These are phyloP conservation scores for Rhegmatorhina hoffmannsi DNA, from an alignment of 2,113 vertebrate species.

Conservation along the genomic window DNA sequence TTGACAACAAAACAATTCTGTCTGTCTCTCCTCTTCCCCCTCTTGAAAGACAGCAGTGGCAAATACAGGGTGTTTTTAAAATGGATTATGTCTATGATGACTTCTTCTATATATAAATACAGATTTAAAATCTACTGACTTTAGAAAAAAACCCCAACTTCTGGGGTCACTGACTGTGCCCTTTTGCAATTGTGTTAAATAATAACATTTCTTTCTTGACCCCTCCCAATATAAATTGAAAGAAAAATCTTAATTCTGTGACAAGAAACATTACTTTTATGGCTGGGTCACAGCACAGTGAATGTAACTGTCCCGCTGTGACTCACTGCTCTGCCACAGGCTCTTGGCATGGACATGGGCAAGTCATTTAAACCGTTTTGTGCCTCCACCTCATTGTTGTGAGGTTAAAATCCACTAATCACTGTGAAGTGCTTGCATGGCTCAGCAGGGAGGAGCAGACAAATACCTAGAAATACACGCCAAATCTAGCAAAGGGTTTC, in stretches of 20 bases:
- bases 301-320: constrained; percentile 2
- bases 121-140: constrained; percentile 18
- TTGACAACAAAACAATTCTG: constrained; percentile 78
- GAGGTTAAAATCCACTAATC: constrained; percentile 36
- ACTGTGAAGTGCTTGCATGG: background rate
- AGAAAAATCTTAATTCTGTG: background rate
- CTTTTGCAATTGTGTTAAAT: constrained; percentile 27
- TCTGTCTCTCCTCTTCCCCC: constrained; percentile 44
- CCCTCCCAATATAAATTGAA: background rate
- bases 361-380: background rate
- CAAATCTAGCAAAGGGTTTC: background rate
- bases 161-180: background rate
- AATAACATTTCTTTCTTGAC: constrained; percentile 39
- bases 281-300: background rate
- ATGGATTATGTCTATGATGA: constrained; percentile 41
- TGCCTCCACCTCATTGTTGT: constrained; percentile 3
- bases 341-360: background rate
- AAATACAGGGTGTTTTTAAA: constrained; percentile 62
- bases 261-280: constrained; percentile 33
- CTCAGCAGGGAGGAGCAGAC: background rate
- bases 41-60: constrained; percentile 62
- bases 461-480: background rate
- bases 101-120: constrained; percentile 50
- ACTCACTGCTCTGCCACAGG: constrained; percentile 13
- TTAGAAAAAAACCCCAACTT: background rate